A percentile compares a stretch with the other conserved stretches of the same genome.
Evolutionary conservation across 2,888 invertebrate genomes (phyloP).

Genomic region (Hemicrepidius hirtus): DNA sequence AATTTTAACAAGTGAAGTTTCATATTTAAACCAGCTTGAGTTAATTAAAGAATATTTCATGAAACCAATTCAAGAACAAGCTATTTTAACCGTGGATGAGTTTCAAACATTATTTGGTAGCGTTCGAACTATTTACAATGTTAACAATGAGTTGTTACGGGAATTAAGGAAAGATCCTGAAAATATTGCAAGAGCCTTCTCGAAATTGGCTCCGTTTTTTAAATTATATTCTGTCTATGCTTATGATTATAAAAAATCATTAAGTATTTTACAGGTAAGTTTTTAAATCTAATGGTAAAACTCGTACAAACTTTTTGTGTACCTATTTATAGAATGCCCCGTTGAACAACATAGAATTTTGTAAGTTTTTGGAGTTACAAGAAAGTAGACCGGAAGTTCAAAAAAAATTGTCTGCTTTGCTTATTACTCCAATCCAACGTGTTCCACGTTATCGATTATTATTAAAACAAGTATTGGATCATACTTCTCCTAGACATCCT

Average conservation of each 20-base stretch:
- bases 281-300: not conserved
- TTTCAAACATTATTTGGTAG: conserved; percentile 78
- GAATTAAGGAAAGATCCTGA: conserved; percentile 75
- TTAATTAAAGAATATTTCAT: conserved; percentile 79
- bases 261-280: conserved; percentile 77
- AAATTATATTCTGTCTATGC: conserved; percentile 87
- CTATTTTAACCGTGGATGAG: conserved; percentile 72
- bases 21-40: conserved; percentile 81
- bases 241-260: conserved; percentile 80
- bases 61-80: conserved; percentile 74
- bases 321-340: conserved; percentile 71
- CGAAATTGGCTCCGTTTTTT: conserved; percentile 83
- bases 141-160: conserved; percentile 77
- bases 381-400: conserved; percentile 83
- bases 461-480: conserved; percentile 79
- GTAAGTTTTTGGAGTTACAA: conserved; percentile 77
- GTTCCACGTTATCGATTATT: conserved; percentile 85
- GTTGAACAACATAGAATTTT: conserved; percentile 74
- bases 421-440: conserved; percentile 87
- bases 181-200: conserved; percentile 80
- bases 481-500: conserved; percentile 75
- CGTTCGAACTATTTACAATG: conserved; percentile 78
- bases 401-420: conserved; percentile 80
- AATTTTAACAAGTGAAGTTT: conserved; percentile 81
- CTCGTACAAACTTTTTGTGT: too few species aligned